phyloP scores from a whole-genome alignment of 2,113 vertebrate species.

The rat (Rattus norvegicus) region GRCr8 NC_086027.1:95965001-95965500 shows the following conservation, averaged over 20 bases:
- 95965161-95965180: neutral
- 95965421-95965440: slow-evolving; percentile 11
- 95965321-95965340: neutral
- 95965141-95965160: neutral
- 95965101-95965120: neutral
- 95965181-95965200: slow-evolving; percentile 8
- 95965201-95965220: neutral
- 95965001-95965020: neutral
- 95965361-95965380: neutral
- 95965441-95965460: slow-evolving; percentile 62
- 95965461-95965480: slow-evolving; percentile 27
- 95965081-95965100: neutral
- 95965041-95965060: neutral
- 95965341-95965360: neutral
- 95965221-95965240: slow-evolving; percentile 13
- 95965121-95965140: neutral
- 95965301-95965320: slow-evolving; percentile 31
- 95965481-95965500: slow-evolving; percentile 73
- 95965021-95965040: neutral
- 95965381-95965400: slow-evolving; percentile 56
- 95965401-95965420: slow-evolving; percentile 63
- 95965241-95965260: neutral
- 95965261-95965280: slow-evolving; percentile 19
- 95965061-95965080: neutral
- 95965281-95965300: slow-evolving; percentile 45